Evolutionary conservation across 2,113 vertebrate species (phyloP), one percentile per base, ranked within the genome.

Genomic region (Gobius niger): DNA sequence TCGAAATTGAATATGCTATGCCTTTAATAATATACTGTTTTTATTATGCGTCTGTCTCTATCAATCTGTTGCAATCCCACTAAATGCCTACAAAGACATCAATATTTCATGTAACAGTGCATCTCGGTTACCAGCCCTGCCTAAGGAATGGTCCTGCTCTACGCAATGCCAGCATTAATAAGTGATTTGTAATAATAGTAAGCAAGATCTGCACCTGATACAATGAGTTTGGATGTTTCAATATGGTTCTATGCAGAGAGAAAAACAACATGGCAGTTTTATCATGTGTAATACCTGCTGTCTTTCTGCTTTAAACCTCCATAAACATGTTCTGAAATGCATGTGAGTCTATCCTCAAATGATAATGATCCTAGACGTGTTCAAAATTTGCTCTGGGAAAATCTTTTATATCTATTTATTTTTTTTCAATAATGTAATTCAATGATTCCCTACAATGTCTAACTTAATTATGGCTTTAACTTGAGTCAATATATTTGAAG

Each of bases 101-200:
- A 91, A 91, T 90, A 88, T 89, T 92, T 91, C 65, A 91, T 87
- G 68, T 84, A 53, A 78, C 77, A 82, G 74, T 82, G 75, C 81
- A 80, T 75, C 73, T 71, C 57, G 61, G 74, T 73, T 81, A 49
- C 60, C 71, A 69, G 63, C 44, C 40, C 34, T 67, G 57, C 51
- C 78, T 80, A 68, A 54, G 71, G 53, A 81, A 72, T 46, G 67
- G 47, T n/a, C 51, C 65, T 64, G 61, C 41, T 7, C 61, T 70
- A 69, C 60, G 67, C 56, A 46, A 42, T 9, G 41, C 47, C 18
- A 61, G 71, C 79, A 79, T 47, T 41, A 79, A 83, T 73, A 78
- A 80, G 62, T 53, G 62, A 66, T 80, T 76, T 73, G 70, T 76
- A 63, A 40, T 67, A 65, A 73, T 64, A 34, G 40, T 42, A 63